Evolutionary conservation across 2,113 vertebrate species (phyloP).

Genomic region (Romanogobio albipinnatus): DNA sequence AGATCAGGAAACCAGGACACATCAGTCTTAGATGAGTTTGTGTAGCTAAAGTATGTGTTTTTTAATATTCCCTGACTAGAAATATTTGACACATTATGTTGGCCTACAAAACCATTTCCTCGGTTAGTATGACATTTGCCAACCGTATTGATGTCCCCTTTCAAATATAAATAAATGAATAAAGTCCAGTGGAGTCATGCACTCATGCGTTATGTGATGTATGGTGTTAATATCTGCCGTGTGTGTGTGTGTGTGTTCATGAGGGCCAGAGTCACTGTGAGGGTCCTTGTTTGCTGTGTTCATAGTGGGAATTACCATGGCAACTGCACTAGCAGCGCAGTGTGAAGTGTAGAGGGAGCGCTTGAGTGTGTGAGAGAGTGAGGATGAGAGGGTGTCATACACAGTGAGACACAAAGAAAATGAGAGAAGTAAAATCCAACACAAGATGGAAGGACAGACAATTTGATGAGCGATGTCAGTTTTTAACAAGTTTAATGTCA

Average conservation of each 20-base stretch:
- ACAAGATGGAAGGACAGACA: background rate
- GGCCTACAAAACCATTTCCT: constrained; percentile 1
- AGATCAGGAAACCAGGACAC: constrained; percentile 45
- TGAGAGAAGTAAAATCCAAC: background rate
- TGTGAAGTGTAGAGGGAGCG: constrained; percentile 73
- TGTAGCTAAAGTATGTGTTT: background rate
- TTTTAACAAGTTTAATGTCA: background rate
- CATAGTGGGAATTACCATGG: constrained; percentile 71
- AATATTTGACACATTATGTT: constrained; percentile 24
- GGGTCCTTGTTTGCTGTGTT: constrained; percentile 73
- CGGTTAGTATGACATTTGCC: background rate
- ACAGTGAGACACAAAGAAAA: constrained; percentile 46
- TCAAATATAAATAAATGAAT: constrained; percentile 12
- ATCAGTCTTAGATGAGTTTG: constrained; percentile 28
- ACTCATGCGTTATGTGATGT: background rate
- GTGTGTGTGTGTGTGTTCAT: constrained; percentile 25
- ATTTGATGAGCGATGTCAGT: background rate
- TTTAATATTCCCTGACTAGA: background rate
- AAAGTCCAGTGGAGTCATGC: background rate
- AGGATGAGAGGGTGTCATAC: constrained; percentile 47
- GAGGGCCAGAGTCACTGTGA: constrained; percentile 68
- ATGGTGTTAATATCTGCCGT: constrained; percentile 37
- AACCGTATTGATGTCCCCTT: background rate
- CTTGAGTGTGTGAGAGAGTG: constrained; percentile 48
- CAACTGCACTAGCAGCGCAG: constrained; percentile 74